Percentiles rank a stretch among this genome's conserved stretches.
These are phyloP conservation scores for Epinephelus coioides DNA, from an alignment of 2,797 vertebrate genomes.

Conservation along the genomic window DNA sequence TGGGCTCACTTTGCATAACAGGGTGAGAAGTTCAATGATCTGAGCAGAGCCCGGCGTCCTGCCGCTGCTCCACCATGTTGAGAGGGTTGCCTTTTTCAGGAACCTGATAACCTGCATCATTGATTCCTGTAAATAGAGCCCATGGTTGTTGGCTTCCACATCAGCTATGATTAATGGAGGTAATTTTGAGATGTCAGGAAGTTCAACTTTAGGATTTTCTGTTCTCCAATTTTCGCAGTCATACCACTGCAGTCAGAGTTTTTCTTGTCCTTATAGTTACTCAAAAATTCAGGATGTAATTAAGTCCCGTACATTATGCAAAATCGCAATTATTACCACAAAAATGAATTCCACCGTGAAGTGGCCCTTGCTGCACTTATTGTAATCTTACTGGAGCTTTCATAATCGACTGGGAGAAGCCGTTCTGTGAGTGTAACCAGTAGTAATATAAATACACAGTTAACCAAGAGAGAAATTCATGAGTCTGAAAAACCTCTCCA, in stretches of 20 bases:
- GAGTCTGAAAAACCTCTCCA: slow-evolving; percentile 35
- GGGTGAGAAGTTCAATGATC: slow-evolving; percentile 65
- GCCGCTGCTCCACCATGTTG: slow-evolving; percentile 31
- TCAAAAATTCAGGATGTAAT: slow-evolving; percentile 28
- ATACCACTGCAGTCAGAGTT: slow-evolving; percentile 6
- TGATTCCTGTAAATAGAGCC: slow-evolving; percentile 64
- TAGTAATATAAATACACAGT: slow-evolving; percentile 31
- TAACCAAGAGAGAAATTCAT: slow-evolving; percentile 37
- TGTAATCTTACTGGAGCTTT: slow-evolving; percentile 27
- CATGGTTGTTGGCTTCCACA: slow-evolving; percentile 40
- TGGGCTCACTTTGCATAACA: slow-evolving; percentile 61
- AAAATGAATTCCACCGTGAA: slow-evolving; percentile 21
- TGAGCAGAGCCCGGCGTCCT: slow-evolving; percentile 47
- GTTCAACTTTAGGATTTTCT: slow-evolving; percentile 49
- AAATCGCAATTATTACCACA: slow-evolving; percentile 19
- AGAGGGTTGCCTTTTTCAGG: slow-evolving; percentile 45
- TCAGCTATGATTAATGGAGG: slow-evolving; percentile 57
- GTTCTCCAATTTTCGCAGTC: slow-evolving; percentile 28
- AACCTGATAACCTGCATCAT: slow-evolving; percentile 65
- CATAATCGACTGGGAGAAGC: slow-evolving; percentile 6
- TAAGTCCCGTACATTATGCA: slow-evolving; percentile 39
- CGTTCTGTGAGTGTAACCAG: slow-evolving; percentile 16
- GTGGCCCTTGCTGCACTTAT: slow-evolving; percentile 12
- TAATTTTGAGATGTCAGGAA: slow-evolving; percentile 57
- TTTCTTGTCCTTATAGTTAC: slow-evolving; percentile 14